Evolutionary conservation across 1,140 invertebrate species (phyloP), one percentile per base, ranked within the genome.

Genomic region (Laodelphax striatellus): DNA sequence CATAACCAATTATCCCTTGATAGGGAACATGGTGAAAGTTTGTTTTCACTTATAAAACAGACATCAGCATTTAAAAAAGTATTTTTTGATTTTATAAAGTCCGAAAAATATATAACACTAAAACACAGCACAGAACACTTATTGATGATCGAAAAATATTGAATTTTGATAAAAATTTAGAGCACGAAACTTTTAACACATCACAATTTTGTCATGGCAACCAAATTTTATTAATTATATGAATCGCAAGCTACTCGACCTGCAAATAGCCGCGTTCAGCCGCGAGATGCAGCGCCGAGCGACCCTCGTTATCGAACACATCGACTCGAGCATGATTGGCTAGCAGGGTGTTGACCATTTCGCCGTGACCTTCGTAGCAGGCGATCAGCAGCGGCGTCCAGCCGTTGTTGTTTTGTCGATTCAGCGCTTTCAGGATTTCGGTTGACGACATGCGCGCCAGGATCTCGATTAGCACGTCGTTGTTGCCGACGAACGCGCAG

Each of bases 361-460:
- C 65, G 61, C 64, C 66, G 42, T 70, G 69, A 55, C 73, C 77
- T 64, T 76, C 72, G 70, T 91, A 81, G 63, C 87, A 87, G 11
- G 97, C 97, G 62, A 98, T 94, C 21, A 98, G 76, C 57, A 99
- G 75, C 3, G 97, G 95, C 0, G 95, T 97, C 93, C 96, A 98
- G 1, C 96, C 96, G 58, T 87, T 81, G 3, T 82, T 81, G 22
- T 91, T 90, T 70, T 98, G 94, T 69, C 86, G 86, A 70, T 99
- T 99, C 62, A 98, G 80, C 0, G 92, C 92, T 73, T 90, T 87
- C 70, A 97, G 92, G 2, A 95, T 83, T 64, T 93, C 87, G 2
- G 86, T 87, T 1, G 87, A 77, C 38, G 85, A 83, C 79, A 98
- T 89, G 69, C 93, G 84, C 56, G 86, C 80, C 31, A 98, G 85